Evolutionary conservation across 2,888 invertebrate genomes (phyloP).

Genomic region (Liopterus haemorrhoidalis): DNA sequence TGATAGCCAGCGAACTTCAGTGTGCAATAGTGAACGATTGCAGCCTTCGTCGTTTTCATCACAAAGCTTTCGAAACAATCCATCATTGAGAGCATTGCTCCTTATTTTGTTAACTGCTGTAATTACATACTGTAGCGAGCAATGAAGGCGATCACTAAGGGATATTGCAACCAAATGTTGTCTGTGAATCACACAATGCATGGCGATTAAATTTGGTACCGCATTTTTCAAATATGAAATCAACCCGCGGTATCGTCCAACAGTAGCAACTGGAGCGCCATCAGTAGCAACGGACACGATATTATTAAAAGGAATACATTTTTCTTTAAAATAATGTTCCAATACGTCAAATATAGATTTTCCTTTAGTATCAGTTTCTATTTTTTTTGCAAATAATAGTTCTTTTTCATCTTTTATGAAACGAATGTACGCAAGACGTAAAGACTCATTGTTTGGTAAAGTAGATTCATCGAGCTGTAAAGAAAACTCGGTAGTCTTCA

Average conservation of each 20-base stretch:
- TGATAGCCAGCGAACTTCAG: conserved; percentile 21
- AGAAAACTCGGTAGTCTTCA: conserved; percentile 26
- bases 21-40: conserved; percentile 15
- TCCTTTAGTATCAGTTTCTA: conserved; percentile 11
- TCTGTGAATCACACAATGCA: conserved; percentile 7
- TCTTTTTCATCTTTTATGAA: conserved; percentile 23
- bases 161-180: conserved; percentile 23
- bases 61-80: conserved; percentile 16
- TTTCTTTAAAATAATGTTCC: conserved; percentile 5
- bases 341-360: conserved; percentile 8
- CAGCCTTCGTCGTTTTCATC: conserved; percentile 9
- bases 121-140: conserved; percentile 22
- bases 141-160: conserved; percentile 22
- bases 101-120: conserved; percentile 12
- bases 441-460: conserved; percentile 25
- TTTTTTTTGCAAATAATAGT: conserved; percentile 9
- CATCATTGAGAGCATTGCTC: conserved; percentile 10
- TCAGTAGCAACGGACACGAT: conserved; percentile 12
- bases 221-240: not conserved
- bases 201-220: conserved; percentile 4
- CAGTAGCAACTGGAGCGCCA: conserved; percentile 19
- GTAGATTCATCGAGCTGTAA: conserved; percentile 30
- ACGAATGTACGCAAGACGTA: conserved; percentile 26
- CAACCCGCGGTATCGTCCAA: conserved; percentile 3
- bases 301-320: conserved; percentile 9